Evolutionary conservation across 2,888 invertebrate species (phyloP), one percentile per base, ranked within the genome.

Genomic region (Augochlorella aurata): DNA sequence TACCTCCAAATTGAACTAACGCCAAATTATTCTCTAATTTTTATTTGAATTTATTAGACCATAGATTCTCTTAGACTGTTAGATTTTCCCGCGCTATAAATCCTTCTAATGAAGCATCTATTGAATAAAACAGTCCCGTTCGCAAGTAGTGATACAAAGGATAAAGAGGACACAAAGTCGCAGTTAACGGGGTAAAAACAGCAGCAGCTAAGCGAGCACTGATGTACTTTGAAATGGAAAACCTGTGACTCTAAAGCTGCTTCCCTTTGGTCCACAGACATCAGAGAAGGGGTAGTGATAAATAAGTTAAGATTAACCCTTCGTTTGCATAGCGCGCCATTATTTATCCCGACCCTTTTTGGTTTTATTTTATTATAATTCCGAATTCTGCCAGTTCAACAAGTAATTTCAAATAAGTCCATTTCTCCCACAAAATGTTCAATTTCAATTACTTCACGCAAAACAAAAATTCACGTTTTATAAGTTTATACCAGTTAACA

Each of bases 161-260:
- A 58, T 58, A 24, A 58, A 58, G 24, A 24, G 24, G 58, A 58
- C 58, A 58, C 58, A 58, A 58, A 58, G 58, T 58, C 58, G 24
- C 58, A 58, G 24, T 58, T 24, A 58, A 58, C 58, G 58, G 58
- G 24, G 24, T 24, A 58, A 24, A 58, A 58, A 24, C 58, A 24
- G 24, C 58, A 58, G 58, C 58, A 58, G 58, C 58, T 58, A 58
- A 58, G 58, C 24, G 58, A 58, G 24, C 58, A 24, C 58, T 58
- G 58, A 24, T 58, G 16, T 58, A 58, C 58, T 58, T 58, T 58
- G 58, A 58, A 58, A 58, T 58, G 58, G 58, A 58, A 58, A 58
- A 58, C 58, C 58, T 58, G 58, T 24, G 24, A 58, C 24, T 58
- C 24, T 14, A 58, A 58, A 58, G 58, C 58, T 58, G 58, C 58